Evolutionary conservation across 1,140 invertebrate species (phyloP).

Genomic region (Paraescarpia echinospica): DNA sequence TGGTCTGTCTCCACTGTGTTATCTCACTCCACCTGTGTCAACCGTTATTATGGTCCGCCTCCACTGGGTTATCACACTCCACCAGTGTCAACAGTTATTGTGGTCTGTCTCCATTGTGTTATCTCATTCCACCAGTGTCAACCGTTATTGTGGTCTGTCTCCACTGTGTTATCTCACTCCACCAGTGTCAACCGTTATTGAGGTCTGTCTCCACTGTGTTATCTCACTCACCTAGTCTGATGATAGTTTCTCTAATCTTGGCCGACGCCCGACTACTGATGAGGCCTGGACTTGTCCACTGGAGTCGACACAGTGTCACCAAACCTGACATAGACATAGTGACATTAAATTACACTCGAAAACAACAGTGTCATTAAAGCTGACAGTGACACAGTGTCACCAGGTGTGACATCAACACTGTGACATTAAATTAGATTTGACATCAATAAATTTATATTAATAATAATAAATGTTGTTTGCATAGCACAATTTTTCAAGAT

Average conservation of each 20-base stretch:
- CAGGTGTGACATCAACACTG: too few relatives aligned
- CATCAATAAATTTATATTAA: too few relatives aligned
- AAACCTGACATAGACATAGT: conserved; percentile 63
- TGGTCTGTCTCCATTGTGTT: not conserved
- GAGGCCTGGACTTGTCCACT: conserved; percentile 77
- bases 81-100: conserved; percentile 62
- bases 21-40: conserved; percentile 19
- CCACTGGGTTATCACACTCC: conserved; percentile 22
- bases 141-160: not conserved
- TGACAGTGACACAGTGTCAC: not conserved
- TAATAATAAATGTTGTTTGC: too few relatives aligned
- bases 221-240: conserved; percentile 67
- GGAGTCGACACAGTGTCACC: conserved; percentile 74
- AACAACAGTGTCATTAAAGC: not conserved
- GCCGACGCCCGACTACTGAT: conserved; percentile 77
- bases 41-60: not conserved
- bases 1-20: not conserved
- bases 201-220: not conserved
- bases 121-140: conserved; percentile 63
- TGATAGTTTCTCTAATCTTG: conserved; percentile 81
- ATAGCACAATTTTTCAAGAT: too few relatives aligned
- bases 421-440: too few relatives aligned
- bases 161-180: too few relatives aligned
- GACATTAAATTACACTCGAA: not conserved
- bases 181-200: not conserved